Percentiles rank a stretch among this genome's conserved stretches.
These are phyloP conservation scores for Sebastes matsubarae DNA, from an alignment of 2,797 vertebrate genomes.

Conservation along the genomic window DNA sequence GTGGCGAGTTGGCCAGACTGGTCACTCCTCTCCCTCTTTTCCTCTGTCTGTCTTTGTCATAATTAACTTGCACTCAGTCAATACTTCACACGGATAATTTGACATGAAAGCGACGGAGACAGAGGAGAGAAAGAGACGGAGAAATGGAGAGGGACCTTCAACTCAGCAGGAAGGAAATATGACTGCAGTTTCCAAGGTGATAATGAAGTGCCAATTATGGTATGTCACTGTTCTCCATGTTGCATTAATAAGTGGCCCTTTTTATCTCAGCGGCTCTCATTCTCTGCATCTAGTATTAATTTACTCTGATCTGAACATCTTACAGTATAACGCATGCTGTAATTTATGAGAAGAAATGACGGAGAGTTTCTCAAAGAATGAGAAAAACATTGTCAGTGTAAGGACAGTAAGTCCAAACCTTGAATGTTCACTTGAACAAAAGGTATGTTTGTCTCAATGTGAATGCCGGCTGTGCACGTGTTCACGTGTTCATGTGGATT, in stretches of 20 bases:
- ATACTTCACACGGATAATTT: conserved; percentile 37
- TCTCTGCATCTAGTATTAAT: background rate
- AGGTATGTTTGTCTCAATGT: background rate
- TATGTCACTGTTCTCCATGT: background rate
- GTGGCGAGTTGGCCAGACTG: conserved; percentile 7
- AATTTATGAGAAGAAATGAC: background rate
- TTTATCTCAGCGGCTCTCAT: background rate
- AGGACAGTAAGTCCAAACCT: background rate
- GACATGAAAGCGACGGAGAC: conserved; percentile 29
- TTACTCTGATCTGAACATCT: background rate
- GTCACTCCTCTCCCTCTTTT: conserved; percentile 1
- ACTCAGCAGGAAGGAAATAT: background rate
- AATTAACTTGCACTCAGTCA: conserved; percentile 52
- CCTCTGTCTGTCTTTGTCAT: conserved; percentile 27
- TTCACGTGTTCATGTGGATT: background rate
- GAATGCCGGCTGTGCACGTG: background rate
- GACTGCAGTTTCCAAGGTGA: conserved; percentile 35
- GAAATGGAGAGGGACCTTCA: background rate
- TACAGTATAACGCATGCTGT: background rate
- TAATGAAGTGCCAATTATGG: conserved; percentile 17
- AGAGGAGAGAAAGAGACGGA: background rate
- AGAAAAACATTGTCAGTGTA: background rate
- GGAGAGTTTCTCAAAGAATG: background rate
- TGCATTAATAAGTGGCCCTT: background rate
- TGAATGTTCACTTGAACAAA: background rate